Conservation (phyloP, 2,888 invertebrate species). For the Eupithecia inturbata region DNA sequence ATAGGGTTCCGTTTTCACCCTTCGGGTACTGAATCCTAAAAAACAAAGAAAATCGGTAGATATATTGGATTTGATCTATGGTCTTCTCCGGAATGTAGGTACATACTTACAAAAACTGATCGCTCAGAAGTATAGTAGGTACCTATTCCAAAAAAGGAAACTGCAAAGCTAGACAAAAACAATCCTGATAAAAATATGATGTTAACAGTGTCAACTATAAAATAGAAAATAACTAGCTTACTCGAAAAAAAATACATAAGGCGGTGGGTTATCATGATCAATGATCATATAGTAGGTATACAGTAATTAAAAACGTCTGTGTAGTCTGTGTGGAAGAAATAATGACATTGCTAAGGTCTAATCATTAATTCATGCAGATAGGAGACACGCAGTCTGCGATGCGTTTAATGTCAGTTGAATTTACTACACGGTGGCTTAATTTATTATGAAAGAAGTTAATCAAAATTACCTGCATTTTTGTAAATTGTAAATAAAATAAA, state of each 20-base stretch:
- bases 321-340: background rate
- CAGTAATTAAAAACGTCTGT: background rate
- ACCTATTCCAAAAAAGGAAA: background rate
- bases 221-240: background rate
- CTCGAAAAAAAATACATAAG: background rate
- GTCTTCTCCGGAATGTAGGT: too few species aligned
- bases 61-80: too few species aligned
- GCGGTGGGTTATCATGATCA: too few species aligned
- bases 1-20: too few species aligned
- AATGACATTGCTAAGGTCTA: background rate
- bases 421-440: background rate
- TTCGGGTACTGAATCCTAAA: too few species aligned
- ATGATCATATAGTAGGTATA: background rate
- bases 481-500: background rate
- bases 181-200: background rate
- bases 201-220: background rate
- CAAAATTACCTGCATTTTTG: background rate
- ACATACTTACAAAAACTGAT: too few species aligned
- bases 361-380: background rate
- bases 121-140: too few species aligned
- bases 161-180: background rate
- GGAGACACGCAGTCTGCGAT: constrained; percentile 8
- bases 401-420: background rate
- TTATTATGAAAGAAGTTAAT: background rate
- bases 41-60: too few species aligned